These are phyloP conservation scores for Eptesicus fuscus DNA, from an alignment of 2,113 vertebrate species.

Conservation along the genomic window DNA sequence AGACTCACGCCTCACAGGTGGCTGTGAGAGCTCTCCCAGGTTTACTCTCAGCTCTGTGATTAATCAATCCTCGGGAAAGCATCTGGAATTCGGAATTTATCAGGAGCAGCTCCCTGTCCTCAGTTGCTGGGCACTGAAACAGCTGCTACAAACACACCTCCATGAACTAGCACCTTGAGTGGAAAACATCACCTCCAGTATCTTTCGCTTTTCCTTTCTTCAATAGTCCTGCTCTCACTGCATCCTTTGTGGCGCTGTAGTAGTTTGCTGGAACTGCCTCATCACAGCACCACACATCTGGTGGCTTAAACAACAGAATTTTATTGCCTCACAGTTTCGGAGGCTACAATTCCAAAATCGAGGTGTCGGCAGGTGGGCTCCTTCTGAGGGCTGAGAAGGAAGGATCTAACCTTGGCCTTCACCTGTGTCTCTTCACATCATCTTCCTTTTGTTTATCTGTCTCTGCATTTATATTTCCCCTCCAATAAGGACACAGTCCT, in stretches of 20 bases:
- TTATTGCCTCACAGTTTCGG: neutral
- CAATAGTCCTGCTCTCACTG: neutral
- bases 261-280: neutral
- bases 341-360: neutral
- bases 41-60: neutral
- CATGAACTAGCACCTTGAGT: neutral
- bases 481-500: neutral
- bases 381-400: neutral
- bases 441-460: neutral
- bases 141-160: neutral
- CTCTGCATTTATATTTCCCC: neutral
- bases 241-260: neutral
- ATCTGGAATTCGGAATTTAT: conserved; percentile 14
- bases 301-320: neutral
- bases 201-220: neutral
- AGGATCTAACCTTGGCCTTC: neutral
- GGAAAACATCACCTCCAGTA: neutral
- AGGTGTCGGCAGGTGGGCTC: neutral
- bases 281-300: neutral
- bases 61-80: neutral
- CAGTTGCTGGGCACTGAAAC: neutral
- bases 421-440: neutral
- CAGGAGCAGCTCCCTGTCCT: neutral
- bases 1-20: neutral
- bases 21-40: neutral